Percentiles rank a stretch among this genome's conserved stretches.
These are phyloP conservation scores for Sericinus montela DNA, from an alignment of 2,888 invertebrate genomes.

Conservation along the genomic window DNA sequence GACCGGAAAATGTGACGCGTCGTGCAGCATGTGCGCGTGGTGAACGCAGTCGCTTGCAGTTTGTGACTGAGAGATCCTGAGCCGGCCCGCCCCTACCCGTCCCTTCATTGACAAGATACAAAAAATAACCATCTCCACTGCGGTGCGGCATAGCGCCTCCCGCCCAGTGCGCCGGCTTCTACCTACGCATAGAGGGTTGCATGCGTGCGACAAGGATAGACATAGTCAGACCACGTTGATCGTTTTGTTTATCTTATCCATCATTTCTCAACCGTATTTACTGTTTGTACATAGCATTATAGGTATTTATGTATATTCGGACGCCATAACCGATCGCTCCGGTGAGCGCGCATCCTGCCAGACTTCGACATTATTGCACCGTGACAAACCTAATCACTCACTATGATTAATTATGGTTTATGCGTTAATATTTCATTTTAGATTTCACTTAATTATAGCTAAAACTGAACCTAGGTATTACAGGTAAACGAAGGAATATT, in stretches of 20 bases:
- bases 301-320: constrained; percentile 44
- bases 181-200: constrained; percentile 30
- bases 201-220: constrained; percentile 49
- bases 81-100: constrained; percentile 65
- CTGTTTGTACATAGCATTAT: constrained; percentile 33
- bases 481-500: not conserved
- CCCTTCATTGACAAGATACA: constrained; percentile 76
- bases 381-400: constrained; percentile 15
- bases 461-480: not conserved
- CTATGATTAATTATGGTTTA: constrained; percentile 8
- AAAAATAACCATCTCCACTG: constrained; percentile 69
- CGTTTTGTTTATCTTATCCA: constrained; percentile 71
- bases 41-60: constrained; percentile 51
- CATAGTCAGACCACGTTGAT: constrained; percentile 39
- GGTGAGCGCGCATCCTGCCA: constrained; percentile 54
- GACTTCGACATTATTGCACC: constrained; percentile 16
- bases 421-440: not conserved
- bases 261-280: constrained; percentile 63
- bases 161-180: constrained; percentile 45
- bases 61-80: constrained; percentile 46
- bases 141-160: constrained; percentile 36
- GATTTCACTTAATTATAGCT: not conserved
- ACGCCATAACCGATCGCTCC: constrained; percentile 63
- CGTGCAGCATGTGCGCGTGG: constrained; percentile 44
- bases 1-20: constrained; percentile 26